Evolutionary conservation across 2,797 vertebrate species (phyloP).

Genomic region (Peromyscus attwateri): DNA sequence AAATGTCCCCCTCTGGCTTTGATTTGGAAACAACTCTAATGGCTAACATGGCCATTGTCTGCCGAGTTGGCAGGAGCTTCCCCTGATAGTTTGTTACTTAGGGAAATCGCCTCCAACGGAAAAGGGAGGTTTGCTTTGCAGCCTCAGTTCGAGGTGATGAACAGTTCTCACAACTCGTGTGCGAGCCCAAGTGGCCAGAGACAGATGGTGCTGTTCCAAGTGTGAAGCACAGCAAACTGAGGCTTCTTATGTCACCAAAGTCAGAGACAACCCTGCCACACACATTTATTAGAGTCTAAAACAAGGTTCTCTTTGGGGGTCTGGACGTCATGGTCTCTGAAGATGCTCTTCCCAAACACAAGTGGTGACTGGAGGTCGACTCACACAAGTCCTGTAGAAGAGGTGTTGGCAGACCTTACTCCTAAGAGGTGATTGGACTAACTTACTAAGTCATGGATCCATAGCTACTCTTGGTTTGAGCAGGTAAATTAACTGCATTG

Average conservation of each 20-base stretch:
- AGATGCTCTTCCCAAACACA: not conserved
- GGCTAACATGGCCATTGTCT: not conserved
- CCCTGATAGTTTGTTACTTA: not conserved
- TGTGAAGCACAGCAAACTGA: not conserved
- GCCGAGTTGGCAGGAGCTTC: not conserved
- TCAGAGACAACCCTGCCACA: not conserved
- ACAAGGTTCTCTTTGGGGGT: not conserved
- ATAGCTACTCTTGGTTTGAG: not conserved
- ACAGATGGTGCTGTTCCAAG: not conserved
- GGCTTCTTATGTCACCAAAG: not conserved
- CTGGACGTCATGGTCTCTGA: not conserved
- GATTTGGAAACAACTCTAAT: not conserved
- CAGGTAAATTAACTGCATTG: not conserved
- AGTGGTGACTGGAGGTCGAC: not conserved
- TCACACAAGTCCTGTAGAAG: not conserved
- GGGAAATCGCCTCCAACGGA: not conserved
- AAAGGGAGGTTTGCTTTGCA: slow-evolving; percentile 25
- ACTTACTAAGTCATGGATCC: not conserved
- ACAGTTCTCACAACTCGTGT: not conserved
- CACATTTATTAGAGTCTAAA: not conserved
- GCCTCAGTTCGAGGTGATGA: not conserved
- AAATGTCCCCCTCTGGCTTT: not conserved
- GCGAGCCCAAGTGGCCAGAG: not conserved
- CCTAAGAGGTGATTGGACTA: not conserved
- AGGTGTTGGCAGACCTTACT: not conserved